These are phyloP conservation scores for Villa cingulata DNA, from an alignment of 2,888 invertebrate genomes.

Conservation along the genomic window DNA sequence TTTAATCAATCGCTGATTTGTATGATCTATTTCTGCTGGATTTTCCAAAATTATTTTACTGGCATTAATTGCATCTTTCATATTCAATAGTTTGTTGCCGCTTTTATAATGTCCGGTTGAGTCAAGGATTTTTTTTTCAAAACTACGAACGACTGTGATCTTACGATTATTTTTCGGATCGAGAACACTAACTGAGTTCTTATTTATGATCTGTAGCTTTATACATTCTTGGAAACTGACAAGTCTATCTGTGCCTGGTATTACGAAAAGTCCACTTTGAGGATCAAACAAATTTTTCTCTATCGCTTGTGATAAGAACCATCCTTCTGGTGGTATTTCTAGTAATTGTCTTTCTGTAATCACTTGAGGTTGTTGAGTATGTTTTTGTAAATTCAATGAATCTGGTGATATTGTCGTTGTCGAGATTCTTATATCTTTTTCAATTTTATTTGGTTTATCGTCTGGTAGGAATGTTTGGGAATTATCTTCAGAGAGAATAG, in stretches of 20 bases:
- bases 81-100: slow-evolving; percentile 43
- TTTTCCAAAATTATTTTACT: slow-evolving; percentile 49
- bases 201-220: slow-evolving; percentile 70
- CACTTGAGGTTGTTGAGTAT: slow-evolving; percentile 28
- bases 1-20: slow-evolving; percentile 50
- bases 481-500: slow-evolving; percentile 28
- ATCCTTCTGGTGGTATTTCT: slow-evolving; percentile 71
- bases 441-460: slow-evolving; percentile 16
- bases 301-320: slow-evolving; percentile 73
- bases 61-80: slow-evolving; percentile 60
- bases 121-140: slow-evolving; percentile 68
- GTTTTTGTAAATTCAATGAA: slow-evolving; percentile 37
- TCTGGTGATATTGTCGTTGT: slow-evolving; percentile 37
- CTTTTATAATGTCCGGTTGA: slow-evolving; percentile 58
- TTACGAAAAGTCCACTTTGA: slow-evolving; percentile 65
- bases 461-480: slow-evolving; percentile 6
- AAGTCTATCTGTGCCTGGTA: slow-evolving; percentile 73
- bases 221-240: slow-evolving; percentile 80
- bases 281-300: slow-evolving; percentile 71
- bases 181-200: slow-evolving; percentile 65
- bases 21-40: slow-evolving; percentile 36
- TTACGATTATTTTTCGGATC: slow-evolving; percentile 61
- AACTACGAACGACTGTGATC: slow-evolving; percentile 52
- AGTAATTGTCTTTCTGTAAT: slow-evolving; percentile 52
- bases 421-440: slow-evolving; percentile 25